Percentiles rank a stretch among this genome's conserved stretches.
phyloP scores from a whole-genome alignment of 2,888 invertebrate genomes.

The Parnassius glacialis region DNA sequence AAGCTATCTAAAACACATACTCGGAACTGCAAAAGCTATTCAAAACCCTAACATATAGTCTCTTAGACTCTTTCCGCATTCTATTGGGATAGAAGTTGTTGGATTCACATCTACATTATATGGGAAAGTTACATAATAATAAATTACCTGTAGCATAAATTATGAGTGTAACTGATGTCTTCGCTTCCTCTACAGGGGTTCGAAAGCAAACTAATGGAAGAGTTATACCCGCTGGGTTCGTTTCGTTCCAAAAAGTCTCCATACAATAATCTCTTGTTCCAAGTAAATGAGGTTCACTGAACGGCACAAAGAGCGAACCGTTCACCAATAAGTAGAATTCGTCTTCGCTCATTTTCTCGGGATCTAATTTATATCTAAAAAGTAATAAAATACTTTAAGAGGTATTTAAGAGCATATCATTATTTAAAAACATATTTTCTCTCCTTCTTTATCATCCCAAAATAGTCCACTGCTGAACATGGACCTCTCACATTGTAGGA shows the following conservation, averaged over 20 bases:
- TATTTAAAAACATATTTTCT: too few relatives aligned
- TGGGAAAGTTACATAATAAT: slow-evolving; percentile 9
- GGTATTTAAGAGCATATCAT: too few relatives aligned
- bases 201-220: slow-evolving; percentile 79
- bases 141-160: slow-evolving; percentile 65
- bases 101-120: slow-evolving; percentile 8
- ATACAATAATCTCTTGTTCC: slow-evolving; percentile 81
- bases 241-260: slow-evolving; percentile 77
- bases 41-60: slow-evolving; percentile 1
- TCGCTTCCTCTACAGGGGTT: slow-evolving; percentile 53
- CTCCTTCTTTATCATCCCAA: too few relatives aligned
- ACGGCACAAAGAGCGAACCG: slow-evolving; percentile 80
- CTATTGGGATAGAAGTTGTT: slow-evolving; percentile 7
- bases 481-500: too few relatives aligned
- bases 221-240: slow-evolving; percentile 68
- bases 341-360: slow-evolving; percentile 68
- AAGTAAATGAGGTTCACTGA: slow-evolving; percentile 65
- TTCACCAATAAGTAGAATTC: slow-evolving; percentile 81
- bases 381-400: background rate
- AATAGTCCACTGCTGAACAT: too few relatives aligned
- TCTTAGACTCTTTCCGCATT: background rate
- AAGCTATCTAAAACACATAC: too few relatives aligned
- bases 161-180: slow-evolving; percentile 61
- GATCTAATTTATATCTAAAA: slow-evolving; percentile 79
- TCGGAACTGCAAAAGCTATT: too few relatives aligned